phyloP scores from a whole-genome alignment of 1,140 invertebrate species.

The Drosophila saltans region DNA sequence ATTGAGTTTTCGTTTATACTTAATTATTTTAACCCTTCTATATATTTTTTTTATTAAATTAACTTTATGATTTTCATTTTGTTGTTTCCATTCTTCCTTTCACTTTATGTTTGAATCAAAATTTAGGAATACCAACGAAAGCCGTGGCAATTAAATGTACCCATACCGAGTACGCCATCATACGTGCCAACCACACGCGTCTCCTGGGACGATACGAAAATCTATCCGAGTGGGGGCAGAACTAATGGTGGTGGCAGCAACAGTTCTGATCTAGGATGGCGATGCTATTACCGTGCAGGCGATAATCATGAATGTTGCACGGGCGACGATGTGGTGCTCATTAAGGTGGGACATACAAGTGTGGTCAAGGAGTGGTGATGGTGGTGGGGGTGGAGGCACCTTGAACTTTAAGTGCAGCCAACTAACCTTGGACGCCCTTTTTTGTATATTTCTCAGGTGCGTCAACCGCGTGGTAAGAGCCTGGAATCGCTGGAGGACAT shows the following conservation, averaged over 20 bases:
- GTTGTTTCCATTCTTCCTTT: neutral
- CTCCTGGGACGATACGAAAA: constrained; percentile 82
- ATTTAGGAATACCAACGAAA: constrained; percentile 67
- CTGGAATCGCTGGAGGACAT: constrained; percentile 91
- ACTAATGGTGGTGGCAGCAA: constrained; percentile 29
- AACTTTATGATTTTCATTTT: constrained; percentile 21
- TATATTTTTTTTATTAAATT: constrained; percentile 17
- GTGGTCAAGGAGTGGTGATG: constrained; percentile 20
- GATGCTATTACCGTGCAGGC: constrained; percentile 79
- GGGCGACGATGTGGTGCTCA: constrained; percentile 82
- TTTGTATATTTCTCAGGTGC: constrained; percentile 78
- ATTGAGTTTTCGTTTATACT: neutral
- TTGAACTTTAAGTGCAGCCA: constrained; percentile 58
- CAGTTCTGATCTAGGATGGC: constrained; percentile 25
- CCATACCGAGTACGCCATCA: constrained; percentile 76
- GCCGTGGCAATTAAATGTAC: constrained; percentile 76
- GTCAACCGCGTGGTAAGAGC: constrained; percentile 91
- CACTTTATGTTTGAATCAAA: neutral
- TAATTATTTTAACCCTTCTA: neutral
- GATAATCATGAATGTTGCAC: constrained; percentile 79
- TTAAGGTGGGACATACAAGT: constrained; percentile 69
- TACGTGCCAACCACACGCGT: constrained; percentile 80
- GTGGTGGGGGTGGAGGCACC: constrained; percentile 30
- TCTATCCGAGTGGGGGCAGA: constrained; percentile 60
- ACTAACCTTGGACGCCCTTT: constrained; percentile 4